phyloP scores from a whole-genome alignment of 30 jellyfish, hydroid and myxozoan genomes.

The Calvadosia cruxmelitensis region DNA sequence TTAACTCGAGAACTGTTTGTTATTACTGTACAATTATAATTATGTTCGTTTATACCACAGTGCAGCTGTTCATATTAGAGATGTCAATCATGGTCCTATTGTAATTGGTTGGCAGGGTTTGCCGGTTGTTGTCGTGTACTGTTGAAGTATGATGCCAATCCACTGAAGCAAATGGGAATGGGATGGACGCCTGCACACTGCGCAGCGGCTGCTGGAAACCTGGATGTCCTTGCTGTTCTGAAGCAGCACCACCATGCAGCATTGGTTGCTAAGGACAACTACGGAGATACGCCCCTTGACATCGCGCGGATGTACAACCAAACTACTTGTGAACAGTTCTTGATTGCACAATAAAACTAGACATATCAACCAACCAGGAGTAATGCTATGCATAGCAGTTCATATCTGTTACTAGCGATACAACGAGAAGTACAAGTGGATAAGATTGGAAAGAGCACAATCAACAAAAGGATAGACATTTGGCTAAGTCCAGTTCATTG shows the following conservation, averaged over 20 bases:
- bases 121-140: constrained; percentile 54
- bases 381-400: too few species aligned
- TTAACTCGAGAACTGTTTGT: too few species aligned
- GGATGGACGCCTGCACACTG: constrained; percentile 95
- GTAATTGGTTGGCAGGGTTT: constrained; percentile 65
- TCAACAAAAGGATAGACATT: too few species aligned
- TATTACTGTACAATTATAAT: too few species aligned
- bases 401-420: too few species aligned
- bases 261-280: constrained; percentile 40
- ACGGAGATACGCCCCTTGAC: constrained; percentile 62
- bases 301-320: constrained; percentile 63
- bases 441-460: too few species aligned
- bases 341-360: too few species aligned
- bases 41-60: not conserved
- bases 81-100: not conserved
- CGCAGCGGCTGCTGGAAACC: constrained; percentile 80
- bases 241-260: constrained; percentile 28
- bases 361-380: too few species aligned
- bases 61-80: not conserved
- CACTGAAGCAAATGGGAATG: constrained; percentile 53
- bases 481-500: too few species aligned
- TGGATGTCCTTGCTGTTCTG: constrained; percentile 35
- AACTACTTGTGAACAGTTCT: constrained; percentile 37
- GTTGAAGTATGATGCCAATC: constrained; percentile 71
- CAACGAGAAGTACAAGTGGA: too few species aligned